Evolutionary conservation across 1,140 invertebrate species (phyloP).

Genomic region (Bacillus rossius): DNA sequence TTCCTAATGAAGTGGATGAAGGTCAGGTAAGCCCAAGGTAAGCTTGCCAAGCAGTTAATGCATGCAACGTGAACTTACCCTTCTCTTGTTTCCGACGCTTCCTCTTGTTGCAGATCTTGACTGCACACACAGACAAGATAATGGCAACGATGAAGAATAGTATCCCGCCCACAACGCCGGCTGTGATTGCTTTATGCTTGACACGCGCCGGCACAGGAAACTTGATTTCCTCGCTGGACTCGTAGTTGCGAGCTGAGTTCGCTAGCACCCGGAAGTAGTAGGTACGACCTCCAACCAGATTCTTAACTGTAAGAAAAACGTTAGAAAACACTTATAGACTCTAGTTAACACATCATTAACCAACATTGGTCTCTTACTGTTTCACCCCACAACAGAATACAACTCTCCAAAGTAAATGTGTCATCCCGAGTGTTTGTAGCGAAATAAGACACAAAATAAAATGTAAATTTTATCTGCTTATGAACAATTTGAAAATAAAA

Average conservation of each 20-base stretch:
- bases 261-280: slow-evolving; percentile 88
- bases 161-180: slow-evolving; percentile 89
- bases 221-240: slow-evolving; percentile 77
- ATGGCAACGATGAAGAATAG: slow-evolving; percentile 95
- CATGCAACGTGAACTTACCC: slow-evolving; percentile 66
- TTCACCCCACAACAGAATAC: no score
- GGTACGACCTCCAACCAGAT: slow-evolving; percentile 79
- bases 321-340: neutral
- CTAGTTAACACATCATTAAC: no score
- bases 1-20: no score
- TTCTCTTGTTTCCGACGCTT: slow-evolving; percentile 95
- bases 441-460: no score
- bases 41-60: neutral
- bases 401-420: no score
- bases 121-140: slow-evolving; percentile 90
- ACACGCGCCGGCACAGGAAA: slow-evolving; percentile 82
- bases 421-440: no score
- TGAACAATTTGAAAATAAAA: no score
- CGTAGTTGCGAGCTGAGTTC: slow-evolving; percentile 74
- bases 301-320: slow-evolving; percentile 65
- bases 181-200: slow-evolving; percentile 89
- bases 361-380: no score
- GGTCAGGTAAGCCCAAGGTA: no score
- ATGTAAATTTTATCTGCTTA: no score
- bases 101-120: slow-evolving; percentile 95